Percentiles rank a stretch among this genome's conserved stretches.
These are phyloP conservation scores for Eospalax fontanierii DNA, from an alignment of 2,797 vertebrate genomes.

Conservation along the genomic window DNA sequence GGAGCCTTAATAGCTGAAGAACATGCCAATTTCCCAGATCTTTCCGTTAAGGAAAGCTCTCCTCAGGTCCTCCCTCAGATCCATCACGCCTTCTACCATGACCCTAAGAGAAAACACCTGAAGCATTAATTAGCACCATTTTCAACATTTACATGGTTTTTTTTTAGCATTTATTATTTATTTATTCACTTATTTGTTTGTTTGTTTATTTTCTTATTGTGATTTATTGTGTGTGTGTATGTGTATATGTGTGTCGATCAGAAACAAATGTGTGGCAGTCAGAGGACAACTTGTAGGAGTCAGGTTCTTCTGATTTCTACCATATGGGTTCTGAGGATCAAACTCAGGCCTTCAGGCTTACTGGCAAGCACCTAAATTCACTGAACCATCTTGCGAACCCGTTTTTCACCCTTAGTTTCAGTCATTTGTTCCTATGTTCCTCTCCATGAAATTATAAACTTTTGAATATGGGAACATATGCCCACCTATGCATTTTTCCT, in stretches of 20 bases:
- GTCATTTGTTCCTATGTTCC: neutral
- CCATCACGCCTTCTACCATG: neutral
- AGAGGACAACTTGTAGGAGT: neutral
- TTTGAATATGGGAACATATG: neutral
- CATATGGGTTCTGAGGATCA: neutral
- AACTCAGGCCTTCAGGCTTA: neutral
- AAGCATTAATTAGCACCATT: neutral
- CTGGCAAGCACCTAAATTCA: no score
- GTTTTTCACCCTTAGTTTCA: neutral
- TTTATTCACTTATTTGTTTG: neutral
- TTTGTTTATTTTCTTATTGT: neutral
- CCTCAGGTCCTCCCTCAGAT: neutral
- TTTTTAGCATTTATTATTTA: neutral
- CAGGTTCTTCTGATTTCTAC: neutral
- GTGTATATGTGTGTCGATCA: neutral
- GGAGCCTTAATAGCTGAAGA: neutral
- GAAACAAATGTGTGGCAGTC: no score
- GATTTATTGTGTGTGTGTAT: neutral
- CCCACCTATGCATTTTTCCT: neutral
- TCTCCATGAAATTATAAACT: neutral
- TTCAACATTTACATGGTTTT: neutral
- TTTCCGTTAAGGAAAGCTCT: neutral
- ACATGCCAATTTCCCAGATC: rapidly evolving
- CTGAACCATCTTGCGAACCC: no score
- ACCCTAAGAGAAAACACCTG: neutral